These are phyloP conservation scores for Solea solea DNA, from an alignment of 2,113 vertebrate genomes.

Conservation along the genomic window DNA sequence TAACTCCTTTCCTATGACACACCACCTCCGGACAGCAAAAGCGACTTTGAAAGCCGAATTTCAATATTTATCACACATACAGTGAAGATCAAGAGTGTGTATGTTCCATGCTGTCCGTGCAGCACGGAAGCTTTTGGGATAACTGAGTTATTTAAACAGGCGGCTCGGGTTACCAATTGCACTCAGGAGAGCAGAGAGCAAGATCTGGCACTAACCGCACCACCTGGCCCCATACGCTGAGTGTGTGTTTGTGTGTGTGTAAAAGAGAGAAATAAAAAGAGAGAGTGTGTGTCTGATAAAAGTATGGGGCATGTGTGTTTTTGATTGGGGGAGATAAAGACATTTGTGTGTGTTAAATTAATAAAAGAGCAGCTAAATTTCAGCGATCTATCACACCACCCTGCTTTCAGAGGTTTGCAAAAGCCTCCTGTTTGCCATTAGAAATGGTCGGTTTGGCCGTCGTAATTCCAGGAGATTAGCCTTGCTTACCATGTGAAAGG, in stretches of 20 bases:
- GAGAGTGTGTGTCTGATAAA: constrained; percentile 3
- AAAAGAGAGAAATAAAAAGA: not conserved
- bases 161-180: constrained; percentile 77
- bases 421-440: constrained; percentile 49
- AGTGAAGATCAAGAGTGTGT: constrained; percentile 43
- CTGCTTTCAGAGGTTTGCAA: constrained; percentile 44
- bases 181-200: constrained; percentile 73
- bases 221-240: constrained; percentile 57
- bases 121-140: constrained; percentile 66
- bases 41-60: constrained; percentile 52
- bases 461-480: constrained; percentile 55
- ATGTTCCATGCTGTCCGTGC: constrained; percentile 50
- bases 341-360: constrained; percentile 22
- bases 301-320: constrained; percentile 15
- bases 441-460: constrained; percentile 51
- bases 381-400: constrained; percentile 10
- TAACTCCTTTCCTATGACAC: constrained; percentile 24
- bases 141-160: constrained; percentile 75
- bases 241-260: constrained; percentile 30
- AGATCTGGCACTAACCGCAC: constrained; percentile 70
- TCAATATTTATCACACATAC: constrained; percentile 29
- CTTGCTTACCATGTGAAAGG: constrained; percentile 63
- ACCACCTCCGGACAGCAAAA: constrained; percentile 35
- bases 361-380: constrained; percentile 52
- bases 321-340: constrained; percentile 51